phyloP scores from a whole-genome alignment of 2,113 vertebrate genomes.

The Syngnathus floridae region DNA sequence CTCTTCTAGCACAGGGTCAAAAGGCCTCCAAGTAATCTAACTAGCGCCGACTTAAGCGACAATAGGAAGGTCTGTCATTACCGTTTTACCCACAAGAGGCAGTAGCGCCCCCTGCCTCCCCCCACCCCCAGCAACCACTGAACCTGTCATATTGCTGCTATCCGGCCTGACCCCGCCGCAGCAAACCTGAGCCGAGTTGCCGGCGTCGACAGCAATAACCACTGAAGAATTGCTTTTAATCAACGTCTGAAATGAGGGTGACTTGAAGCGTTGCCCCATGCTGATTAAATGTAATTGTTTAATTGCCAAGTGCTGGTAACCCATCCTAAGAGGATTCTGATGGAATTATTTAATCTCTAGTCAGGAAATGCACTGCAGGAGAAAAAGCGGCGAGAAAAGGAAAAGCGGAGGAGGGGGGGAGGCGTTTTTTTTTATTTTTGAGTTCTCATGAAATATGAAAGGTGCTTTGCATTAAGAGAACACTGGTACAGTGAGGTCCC shows the following conservation, averaged over 20 bases:
- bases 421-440: slow-evolving; percentile 37
- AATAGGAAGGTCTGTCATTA: slow-evolving; percentile 58
- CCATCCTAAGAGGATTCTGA: slow-evolving; percentile 72
- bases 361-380: slow-evolving; percentile 67
- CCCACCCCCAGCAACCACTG: slow-evolving; percentile 30
- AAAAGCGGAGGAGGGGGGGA: slow-evolving; percentile 36
- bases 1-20: slow-evolving; percentile 56
- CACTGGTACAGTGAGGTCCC: slow-evolving; percentile 6
- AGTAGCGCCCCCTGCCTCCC: slow-evolving; percentile 45
- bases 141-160: slow-evolving; percentile 63
- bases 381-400: slow-evolving; percentile 46
- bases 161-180: slow-evolving; percentile 59
- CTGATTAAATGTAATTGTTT: slow-evolving; percentile 77
- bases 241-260: slow-evolving; percentile 73
- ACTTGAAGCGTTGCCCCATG: slow-evolving; percentile 71
- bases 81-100: slow-evolving; percentile 53
- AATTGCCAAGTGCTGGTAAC: slow-evolving; percentile 73
- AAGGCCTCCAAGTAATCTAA: slow-evolving; percentile 67
- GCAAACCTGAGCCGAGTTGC: slow-evolving; percentile 63
- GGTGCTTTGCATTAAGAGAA: slow-evolving; percentile 53
- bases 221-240: slow-evolving; percentile 75
- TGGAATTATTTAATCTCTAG: slow-evolving; percentile 74
- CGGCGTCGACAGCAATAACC: slow-evolving; percentile 65
- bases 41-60: slow-evolving; percentile 56
- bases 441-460: slow-evolving; percentile 61